Conservation (phyloP, 2,797 vertebrate genomes). For the Manis pentadactyla region DNA sequence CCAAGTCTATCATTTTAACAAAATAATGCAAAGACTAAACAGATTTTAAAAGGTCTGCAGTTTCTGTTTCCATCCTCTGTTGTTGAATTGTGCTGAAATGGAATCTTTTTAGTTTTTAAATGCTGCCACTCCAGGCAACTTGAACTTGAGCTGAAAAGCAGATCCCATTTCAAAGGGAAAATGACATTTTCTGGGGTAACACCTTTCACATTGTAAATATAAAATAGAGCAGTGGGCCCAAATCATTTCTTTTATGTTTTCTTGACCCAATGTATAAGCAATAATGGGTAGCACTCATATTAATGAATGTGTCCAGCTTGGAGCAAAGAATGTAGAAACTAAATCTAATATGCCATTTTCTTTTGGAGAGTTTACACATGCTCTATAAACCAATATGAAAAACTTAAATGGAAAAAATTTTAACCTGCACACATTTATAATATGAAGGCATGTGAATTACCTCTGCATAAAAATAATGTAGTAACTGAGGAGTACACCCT, state of each 20-base stretch:
- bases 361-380: neutral
- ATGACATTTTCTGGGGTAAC: constrained; percentile 68
- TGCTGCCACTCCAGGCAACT: constrained; percentile 74
- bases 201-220: constrained; percentile 65
- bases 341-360: constrained; percentile 25
- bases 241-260: constrained; percentile 64
- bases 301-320: constrained; percentile 41
- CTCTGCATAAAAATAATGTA: neutral
- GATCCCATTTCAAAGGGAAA: constrained; percentile 79
- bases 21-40: constrained; percentile 75
- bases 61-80: constrained; percentile 79
- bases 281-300: neutral
- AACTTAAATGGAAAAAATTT: neutral
- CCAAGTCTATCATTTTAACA: constrained; percentile 79
- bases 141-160: constrained; percentile 80
- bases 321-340: constrained; percentile 9
- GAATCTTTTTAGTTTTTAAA: constrained; percentile 82
- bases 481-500: neutral
- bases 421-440: constrained; percentile 8
- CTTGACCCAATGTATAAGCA: constrained; percentile 36
- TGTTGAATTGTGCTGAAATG: constrained; percentile 81
- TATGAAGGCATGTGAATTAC: neutral
- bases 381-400: neutral
- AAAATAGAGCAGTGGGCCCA: constrained; percentile 58
- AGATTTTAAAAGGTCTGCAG: constrained; percentile 80